A percentile compares a stretch with the other conserved stretches of the same genome.
These are phyloP conservation scores for Grammatotria lemairii DNA, from an alignment of 2,113 vertebrate species.

Conservation along the genomic window DNA sequence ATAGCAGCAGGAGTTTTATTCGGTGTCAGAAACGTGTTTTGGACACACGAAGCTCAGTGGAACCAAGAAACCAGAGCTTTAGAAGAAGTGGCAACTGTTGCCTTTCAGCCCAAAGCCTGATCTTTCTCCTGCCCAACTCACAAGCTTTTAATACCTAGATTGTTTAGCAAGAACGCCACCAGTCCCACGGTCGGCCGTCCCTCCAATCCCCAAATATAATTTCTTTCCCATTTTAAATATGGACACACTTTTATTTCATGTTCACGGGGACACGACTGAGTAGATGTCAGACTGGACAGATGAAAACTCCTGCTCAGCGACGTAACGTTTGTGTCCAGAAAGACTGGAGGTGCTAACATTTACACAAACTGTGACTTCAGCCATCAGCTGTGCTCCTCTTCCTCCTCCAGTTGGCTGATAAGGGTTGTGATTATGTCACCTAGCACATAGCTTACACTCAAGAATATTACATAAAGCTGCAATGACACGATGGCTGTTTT, in stretches of 20 bases:
- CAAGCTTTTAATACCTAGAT: accelerated
- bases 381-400: background rate
- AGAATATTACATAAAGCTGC: background rate
- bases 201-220: background rate
- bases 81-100: background rate
- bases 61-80: background rate
- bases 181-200: accelerated
- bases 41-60: accelerated
- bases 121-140: accelerated
- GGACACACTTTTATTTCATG: background rate
- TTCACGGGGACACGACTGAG: background rate
- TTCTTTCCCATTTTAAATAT: background rate
- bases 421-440: background rate
- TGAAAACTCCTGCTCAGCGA: accelerated
- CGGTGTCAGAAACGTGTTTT: background rate
- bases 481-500: accelerated
- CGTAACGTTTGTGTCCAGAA: accelerated
- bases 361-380: background rate
- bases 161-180: background rate
- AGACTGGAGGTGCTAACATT: background rate
- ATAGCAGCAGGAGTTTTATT: background rate
- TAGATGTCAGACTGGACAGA: background rate
- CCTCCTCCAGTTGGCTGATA: background rate
- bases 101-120: background rate
- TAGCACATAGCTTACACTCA: background rate